phyloP scores from a whole-genome alignment of 1,140 invertebrate genomes.

The Lordiphosa collinella region DNA sequence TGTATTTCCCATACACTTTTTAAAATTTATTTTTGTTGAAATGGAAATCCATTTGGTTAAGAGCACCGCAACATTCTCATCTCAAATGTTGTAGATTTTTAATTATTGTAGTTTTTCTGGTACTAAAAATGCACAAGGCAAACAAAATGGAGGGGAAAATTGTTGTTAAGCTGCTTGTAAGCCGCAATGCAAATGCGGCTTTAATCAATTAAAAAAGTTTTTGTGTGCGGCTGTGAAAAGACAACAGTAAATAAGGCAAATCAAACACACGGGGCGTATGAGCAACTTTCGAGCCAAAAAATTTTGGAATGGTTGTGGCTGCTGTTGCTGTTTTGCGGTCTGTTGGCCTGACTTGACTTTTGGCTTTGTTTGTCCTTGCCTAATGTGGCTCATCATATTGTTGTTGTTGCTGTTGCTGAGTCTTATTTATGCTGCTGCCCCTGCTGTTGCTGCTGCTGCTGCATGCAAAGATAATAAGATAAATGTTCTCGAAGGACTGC shows the following conservation, averaged over 20 bases:
- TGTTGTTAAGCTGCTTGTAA: constrained; percentile 70
- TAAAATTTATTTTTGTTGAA: neutral
- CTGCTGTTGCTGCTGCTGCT: constrained; percentile 36
- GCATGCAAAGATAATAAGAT: constrained; percentile 77
- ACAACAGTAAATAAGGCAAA: constrained; percentile 39
- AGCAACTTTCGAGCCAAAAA: constrained; percentile 68
- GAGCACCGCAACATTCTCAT: neutral
- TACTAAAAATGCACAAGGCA: constrained; percentile 13
- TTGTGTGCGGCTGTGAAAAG: constrained; percentile 27
- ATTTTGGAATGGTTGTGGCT: constrained; percentile 21
- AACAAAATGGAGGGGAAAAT: neutral
- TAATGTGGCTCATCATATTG: constrained; percentile 72
- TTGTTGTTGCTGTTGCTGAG: constrained; percentile 45
- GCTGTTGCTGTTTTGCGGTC: constrained; percentile 45
- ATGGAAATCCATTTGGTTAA: constrained; percentile 19
- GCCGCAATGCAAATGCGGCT: constrained; percentile 72
- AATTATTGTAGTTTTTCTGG: constrained; percentile 38
- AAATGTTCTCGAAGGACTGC: constrained; percentile 75
- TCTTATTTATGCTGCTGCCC: constrained; percentile 67
- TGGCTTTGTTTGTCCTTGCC: constrained; percentile 73
- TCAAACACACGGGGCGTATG: constrained; percentile 53
- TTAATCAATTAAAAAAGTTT: constrained; percentile 77
- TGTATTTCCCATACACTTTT: neutral
- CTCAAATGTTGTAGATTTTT: constrained; percentile 28
- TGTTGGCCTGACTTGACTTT: constrained; percentile 64